A percentile compares a stretch with the other conserved stretches of the same genome.
phyloP scores from a whole-genome alignment of 2,797 vertebrate genomes.

The Sebastes flavidus region DNA sequence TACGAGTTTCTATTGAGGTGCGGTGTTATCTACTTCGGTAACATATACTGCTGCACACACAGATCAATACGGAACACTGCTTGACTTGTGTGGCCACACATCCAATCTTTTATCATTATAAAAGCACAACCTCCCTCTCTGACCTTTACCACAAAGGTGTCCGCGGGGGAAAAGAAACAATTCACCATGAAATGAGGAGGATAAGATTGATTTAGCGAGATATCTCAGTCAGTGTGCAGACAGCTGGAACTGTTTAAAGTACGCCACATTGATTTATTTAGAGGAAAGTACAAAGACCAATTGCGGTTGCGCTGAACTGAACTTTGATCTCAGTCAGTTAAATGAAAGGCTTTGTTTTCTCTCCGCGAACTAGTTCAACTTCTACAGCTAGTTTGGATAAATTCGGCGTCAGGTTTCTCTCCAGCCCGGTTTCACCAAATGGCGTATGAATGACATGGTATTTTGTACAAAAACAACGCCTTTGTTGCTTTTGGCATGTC shows the following conservation, averaged over 20 bases:
- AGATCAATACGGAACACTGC: conserved; percentile 57
- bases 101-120: conserved; percentile 54
- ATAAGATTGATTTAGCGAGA: conserved; percentile 54
- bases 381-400: no score
- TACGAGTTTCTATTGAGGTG: conserved; percentile 7
- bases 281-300: not conserved
- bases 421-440: no score
- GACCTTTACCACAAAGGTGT: conserved; percentile 59
- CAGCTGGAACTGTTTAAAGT: conserved; percentile 5
- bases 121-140: conserved; percentile 31
- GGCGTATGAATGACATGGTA: no score
- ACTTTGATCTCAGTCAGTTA: not conserved
- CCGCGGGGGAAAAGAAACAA: conserved; percentile 50
- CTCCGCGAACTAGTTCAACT: not conserved
- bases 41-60: conserved; percentile 33
- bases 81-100: conserved; percentile 50
- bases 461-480: no score
- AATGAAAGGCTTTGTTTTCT: not conserved
- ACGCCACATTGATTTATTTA: conserved; percentile 31
- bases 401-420: not conserved
- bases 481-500: no score
- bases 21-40: conserved; percentile 48
- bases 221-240: conserved; percentile 4
- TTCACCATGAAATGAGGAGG: conserved; percentile 56
- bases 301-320: not conserved